These are phyloP conservation scores for Electrophaes corylata DNA, from an alignment of 2,888 invertebrate species.

Conservation along the genomic window DNA sequence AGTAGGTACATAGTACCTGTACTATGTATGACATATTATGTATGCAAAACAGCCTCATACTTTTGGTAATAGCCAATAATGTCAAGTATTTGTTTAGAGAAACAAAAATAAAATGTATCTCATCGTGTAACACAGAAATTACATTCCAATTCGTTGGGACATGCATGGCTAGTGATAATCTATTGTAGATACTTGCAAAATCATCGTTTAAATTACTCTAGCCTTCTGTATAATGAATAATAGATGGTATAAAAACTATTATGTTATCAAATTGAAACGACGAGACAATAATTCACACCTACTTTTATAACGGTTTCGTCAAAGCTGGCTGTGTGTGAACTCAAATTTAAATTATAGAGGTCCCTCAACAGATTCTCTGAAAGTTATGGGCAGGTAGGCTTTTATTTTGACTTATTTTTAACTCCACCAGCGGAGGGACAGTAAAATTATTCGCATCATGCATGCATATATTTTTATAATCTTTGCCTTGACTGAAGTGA, in stretches of 20 bases:
- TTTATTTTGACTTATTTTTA: too few relatives aligned
- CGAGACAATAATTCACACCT: slow-evolving; percentile 19
- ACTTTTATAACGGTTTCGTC: slow-evolving; percentile 22
- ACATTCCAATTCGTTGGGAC: background rate
- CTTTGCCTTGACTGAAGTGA: too few relatives aligned
- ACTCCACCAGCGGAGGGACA: too few relatives aligned
- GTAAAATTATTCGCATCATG: too few relatives aligned
- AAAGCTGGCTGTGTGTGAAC: slow-evolving; percentile 10
- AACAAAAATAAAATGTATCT: too few relatives aligned
- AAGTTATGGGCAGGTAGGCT: too few relatives aligned
- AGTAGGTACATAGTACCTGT: too few relatives aligned
- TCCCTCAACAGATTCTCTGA: too few relatives aligned
- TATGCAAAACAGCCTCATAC: too few relatives aligned
- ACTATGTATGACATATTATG: background rate
- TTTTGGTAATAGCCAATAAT: too few relatives aligned
- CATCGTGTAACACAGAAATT: background rate
- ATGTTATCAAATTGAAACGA: slow-evolving; percentile 6
- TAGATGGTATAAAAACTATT: slow-evolving; percentile 11
- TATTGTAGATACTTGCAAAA: background rate
- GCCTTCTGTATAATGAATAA: slow-evolving; percentile 19
- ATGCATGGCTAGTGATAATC: background rate
- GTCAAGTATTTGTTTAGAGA: too few relatives aligned
- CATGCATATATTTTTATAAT: too few relatives aligned
- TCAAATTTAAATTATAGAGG: background rate
- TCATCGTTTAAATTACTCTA: slow-evolving; percentile 10